Base-by-base conservation (phyloP, 2,888 invertebrate species). In the Buathra laborator region DNA sequence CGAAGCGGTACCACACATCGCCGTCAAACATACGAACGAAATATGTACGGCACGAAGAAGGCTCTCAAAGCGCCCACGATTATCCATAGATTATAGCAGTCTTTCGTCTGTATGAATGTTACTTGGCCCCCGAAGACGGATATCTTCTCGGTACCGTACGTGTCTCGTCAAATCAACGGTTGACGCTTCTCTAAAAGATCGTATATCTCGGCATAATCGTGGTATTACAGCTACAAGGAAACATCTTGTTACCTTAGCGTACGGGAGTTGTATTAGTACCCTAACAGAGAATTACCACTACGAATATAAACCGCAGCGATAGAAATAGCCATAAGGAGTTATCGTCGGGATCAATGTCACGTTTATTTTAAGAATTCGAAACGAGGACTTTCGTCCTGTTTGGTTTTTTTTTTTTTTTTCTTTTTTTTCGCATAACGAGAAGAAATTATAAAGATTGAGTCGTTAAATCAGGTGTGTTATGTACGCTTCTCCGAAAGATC, bases 31-130 rank as follows among this genome's bases (percentile, higher is more conserved):
- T 7, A 71, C 16, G 76, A 59, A 56, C 37, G 56, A 62, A 37
- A 71, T 51, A 66, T 46, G 12, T 46, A 29, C 46, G 32, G 24
- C 14, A 51, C 66, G 68, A 84, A 48, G 68, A 77, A 74, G 72
- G 74, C 67, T 64, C 77, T 62, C 51, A n/a, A 72, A 59, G 53
- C 66, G 76, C 71, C 81, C 76, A 81, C 76, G 76, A 84, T 80
- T 76, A 79, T 76, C 75, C 83, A 80, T 62, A 71, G 72, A 48
- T 80, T 70, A 62, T 67, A 51, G 46, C 43, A n/a, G 9, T 51
- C 32, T 71, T 32, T 67, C 71, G 51, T 16, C 12, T n/a, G 19
- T n/a, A 48, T 51, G 16, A 4, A 72, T 43, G 62, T 62, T 12
- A 5, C 29, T 6, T 12, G 32, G 62, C 37, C 62, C 62, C 62